Evolutionary conservation across 2,113 vertebrate genomes (phyloP).

Genomic region (Tragelaphus scriptus): DNA sequence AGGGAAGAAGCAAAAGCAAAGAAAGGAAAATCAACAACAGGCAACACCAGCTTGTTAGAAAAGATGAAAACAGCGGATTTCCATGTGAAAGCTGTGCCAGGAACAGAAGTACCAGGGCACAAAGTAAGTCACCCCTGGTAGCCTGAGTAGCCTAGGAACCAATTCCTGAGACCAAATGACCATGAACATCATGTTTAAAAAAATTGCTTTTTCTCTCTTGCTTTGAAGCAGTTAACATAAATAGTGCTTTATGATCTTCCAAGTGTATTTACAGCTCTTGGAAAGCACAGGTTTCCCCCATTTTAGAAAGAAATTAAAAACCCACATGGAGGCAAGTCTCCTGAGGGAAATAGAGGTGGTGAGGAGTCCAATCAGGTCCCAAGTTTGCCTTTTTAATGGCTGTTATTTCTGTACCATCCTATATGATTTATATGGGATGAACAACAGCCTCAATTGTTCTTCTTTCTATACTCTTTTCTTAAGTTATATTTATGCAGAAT

Average conservation of each 20-base stretch:
- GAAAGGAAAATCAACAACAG: conserved; percentile 62
- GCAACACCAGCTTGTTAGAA: conserved; percentile 75
- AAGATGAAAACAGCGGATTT: conserved; percentile 87
- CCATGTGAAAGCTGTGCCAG: conserved; percentile 94
- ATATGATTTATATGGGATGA: background rate
- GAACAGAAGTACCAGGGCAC: conserved; percentile 93
- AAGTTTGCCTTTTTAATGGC: background rate
- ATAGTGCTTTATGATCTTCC: background rate
- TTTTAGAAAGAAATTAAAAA: conserved; percentile 11
- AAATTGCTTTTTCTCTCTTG: background rate
- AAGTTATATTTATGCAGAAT: background rate
- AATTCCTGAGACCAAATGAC: background rate
- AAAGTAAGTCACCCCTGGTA: conserved; percentile 79
- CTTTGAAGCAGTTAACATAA: background rate
- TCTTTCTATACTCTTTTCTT: background rate
- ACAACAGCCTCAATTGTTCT: background rate
- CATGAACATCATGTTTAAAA: background rate
- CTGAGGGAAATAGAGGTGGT: background rate
- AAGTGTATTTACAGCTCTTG: background rate
- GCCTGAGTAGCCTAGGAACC: background rate
- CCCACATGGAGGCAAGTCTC: background rate
- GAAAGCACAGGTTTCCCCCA: background rate
- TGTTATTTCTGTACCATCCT: background rate
- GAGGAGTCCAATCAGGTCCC: background rate
- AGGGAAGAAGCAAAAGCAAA: conserved; percentile 79